Evolutionary conservation across 2,888 invertebrate species (phyloP).

Genomic region (Meganola albula): DNA sequence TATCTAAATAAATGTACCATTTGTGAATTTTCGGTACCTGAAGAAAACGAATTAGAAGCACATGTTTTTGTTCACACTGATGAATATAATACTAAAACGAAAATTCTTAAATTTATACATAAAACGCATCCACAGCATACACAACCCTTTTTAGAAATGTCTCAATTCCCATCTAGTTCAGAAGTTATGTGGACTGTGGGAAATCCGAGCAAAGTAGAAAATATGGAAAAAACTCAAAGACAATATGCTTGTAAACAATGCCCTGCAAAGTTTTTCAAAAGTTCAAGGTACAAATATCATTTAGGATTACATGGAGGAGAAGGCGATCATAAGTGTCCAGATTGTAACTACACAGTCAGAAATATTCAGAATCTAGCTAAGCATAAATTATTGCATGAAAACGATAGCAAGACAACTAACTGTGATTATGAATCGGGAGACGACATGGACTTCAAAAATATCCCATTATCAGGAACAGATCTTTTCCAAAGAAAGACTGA

Average conservation of each 20-base stretch:
- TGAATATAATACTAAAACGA: conserved; percentile 87
- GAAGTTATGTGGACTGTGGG: conserved; percentile 68
- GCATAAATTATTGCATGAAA: conserved; percentile 78
- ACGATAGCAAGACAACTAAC: conserved; percentile 43
- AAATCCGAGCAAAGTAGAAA: conserved; percentile 42
- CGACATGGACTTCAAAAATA: conserved; percentile 68
- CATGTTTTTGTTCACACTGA: conserved; percentile 86
- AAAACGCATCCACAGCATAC: conserved; percentile 80
- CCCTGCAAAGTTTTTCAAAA: conserved; percentile 85
- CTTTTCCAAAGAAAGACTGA: conserved; percentile 81
- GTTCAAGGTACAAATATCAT: conserved; percentile 83
- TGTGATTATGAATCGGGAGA: conserved; percentile 72
- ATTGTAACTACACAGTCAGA: conserved; percentile 84
- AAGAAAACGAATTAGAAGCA: conserved; percentile 81
- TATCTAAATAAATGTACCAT: conserved; percentile 83
- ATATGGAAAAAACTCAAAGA: conserved; percentile 42
- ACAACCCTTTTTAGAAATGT: conserved; percentile 78
- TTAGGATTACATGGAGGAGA: conserved; percentile 81
- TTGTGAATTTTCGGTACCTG: conserved; percentile 86
- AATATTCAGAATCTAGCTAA: conserved; percentile 82
- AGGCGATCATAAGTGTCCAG: conserved; percentile 81
- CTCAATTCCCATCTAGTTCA: conserved; percentile 44
- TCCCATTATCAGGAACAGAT: conserved; percentile 81
- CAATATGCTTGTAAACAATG: conserved; percentile 80
- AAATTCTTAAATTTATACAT: conserved; percentile 81